These are phyloP conservation scores for Nothoprocta pentlandii DNA, from an alignment of 2,113 vertebrate genomes.

Conservation along the genomic window DNA sequence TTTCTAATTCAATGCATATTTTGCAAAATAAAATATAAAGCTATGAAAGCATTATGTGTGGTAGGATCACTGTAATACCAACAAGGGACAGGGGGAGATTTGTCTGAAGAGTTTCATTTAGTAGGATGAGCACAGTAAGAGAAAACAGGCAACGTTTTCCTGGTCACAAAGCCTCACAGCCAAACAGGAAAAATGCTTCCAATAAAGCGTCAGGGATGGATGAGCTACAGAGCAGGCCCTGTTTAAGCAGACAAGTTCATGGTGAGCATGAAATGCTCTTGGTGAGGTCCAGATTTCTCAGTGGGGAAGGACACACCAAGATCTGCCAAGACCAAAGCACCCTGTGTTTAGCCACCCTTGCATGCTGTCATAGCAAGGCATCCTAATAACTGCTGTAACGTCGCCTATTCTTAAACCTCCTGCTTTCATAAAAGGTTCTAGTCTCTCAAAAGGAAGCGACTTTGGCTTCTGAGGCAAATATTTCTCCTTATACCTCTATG, in stretches of 20 bases:
- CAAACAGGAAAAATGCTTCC: not conserved
- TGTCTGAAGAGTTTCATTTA: too few species aligned
- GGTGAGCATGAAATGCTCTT: not conserved
- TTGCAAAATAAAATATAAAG: not conserved
- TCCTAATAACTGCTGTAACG: not conserved
- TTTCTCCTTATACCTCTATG: not conserved
- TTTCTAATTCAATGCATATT: conserved; percentile 4
- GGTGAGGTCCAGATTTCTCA: not conserved
- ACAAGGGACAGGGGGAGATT: fast-evolving
- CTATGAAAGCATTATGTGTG: not conserved
- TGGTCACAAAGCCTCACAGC: not conserved
- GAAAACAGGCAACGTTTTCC: not conserved
- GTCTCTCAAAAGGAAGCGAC: not conserved
- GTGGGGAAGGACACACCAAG: not conserved
- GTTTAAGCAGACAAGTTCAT: not conserved
- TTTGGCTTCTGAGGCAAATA: not conserved
- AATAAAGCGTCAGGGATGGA: not conserved
- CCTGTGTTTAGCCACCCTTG: not conserved
- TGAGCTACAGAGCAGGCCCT: not conserved
- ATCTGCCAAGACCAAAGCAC: not conserved
- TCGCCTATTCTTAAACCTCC: not conserved
- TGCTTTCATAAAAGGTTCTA: not conserved
- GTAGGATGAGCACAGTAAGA: not conserved
- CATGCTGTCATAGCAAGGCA: too few species aligned
- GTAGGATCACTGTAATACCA: not conserved